These are phyloP conservation scores for Drosophila subsilvestris DNA, from an alignment of 2,888 invertebrate genomes.

Conservation along the genomic window DNA sequence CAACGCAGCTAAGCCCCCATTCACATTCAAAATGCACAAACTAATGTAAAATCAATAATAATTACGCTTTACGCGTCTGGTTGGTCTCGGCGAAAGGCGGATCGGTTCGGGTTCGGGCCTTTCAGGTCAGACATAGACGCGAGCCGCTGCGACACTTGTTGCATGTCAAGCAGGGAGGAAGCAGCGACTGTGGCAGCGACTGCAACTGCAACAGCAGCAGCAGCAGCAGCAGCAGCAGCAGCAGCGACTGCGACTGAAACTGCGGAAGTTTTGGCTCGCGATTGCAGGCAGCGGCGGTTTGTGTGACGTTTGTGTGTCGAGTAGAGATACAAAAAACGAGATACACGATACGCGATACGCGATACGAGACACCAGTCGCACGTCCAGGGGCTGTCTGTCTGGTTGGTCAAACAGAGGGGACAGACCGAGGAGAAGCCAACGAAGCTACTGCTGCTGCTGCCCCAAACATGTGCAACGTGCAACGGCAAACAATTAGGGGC, in stretches of 20 bases:
- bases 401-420: constrained; percentile 23
- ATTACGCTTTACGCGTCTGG: constrained; percentile 59
- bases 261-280: constrained; percentile 64
- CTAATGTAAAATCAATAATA: constrained; percentile 75
- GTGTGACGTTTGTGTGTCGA: constrained; percentile 40
- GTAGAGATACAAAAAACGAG: constrained; percentile 37
- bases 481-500: constrained; percentile 71
- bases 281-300: constrained; percentile 29
- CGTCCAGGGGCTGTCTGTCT: neutral
- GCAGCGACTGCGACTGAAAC: constrained; percentile 4
- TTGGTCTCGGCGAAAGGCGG: constrained; percentile 49
- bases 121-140: constrained; percentile 48
- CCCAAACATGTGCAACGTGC: constrained; percentile 60
- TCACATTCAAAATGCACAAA: constrained; percentile 39
- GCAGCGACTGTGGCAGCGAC: constrained; percentile 34
- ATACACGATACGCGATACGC: constrained; percentile 30
- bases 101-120: constrained; percentile 44
- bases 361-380: constrained; percentile 10
- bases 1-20: constrained; percentile 43
- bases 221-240: constrained; percentile 17
- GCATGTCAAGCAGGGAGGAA: constrained; percentile 70
- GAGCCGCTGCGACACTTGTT: constrained; percentile 63
- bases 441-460: constrained; percentile 45
- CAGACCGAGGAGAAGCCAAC: constrained; percentile 11
- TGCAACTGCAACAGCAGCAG: constrained; percentile 39